phyloP scores from a whole-genome alignment of 2,113 vertebrate genomes.

The Cephalopterus ornatus region DNA sequence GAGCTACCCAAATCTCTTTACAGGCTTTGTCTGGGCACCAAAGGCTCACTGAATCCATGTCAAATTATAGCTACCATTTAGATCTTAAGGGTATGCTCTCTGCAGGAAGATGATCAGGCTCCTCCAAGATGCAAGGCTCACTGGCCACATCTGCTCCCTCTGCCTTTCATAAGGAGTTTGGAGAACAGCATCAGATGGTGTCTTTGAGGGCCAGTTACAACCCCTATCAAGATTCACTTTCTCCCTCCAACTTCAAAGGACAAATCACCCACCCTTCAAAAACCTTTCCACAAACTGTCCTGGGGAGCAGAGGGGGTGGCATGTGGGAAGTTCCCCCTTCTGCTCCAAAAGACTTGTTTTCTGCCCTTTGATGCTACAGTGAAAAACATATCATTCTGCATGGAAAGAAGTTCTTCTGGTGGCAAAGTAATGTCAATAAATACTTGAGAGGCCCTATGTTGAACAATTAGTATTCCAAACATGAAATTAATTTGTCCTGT shows the following conservation, averaged over 20 bases:
- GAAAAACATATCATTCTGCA: not conserved
- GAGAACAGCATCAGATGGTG: not conserved
- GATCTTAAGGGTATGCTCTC: not conserved
- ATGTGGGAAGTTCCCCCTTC: not conserved
- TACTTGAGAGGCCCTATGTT: not conserved
- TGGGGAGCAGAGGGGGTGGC: not conserved
- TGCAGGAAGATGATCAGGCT: not conserved
- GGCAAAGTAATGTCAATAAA: not conserved
- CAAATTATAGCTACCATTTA: not conserved
- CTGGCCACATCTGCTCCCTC: not conserved
- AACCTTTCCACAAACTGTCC: not conserved
- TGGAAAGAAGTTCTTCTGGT: not conserved
- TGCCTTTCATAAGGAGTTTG: not conserved
- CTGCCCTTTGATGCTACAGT: not conserved
- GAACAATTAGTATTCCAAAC: slow-evolving; percentile 80
- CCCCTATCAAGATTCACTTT: not conserved
- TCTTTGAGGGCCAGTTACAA: not conserved
- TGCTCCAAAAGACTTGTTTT: not conserved
- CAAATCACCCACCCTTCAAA: not conserved
- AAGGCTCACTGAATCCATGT: not conserved
- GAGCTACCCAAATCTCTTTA: not conserved
- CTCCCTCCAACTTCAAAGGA: not conserved
- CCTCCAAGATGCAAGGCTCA: fast-evolving
- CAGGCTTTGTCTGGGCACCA: not conserved
- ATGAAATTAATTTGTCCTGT: slow-evolving; percentile 79